Evolutionary conservation across 2,888 invertebrate species (phyloP), one percentile per base, ranked within the genome.

Genomic region (Silvanus unidentatus): DNA sequence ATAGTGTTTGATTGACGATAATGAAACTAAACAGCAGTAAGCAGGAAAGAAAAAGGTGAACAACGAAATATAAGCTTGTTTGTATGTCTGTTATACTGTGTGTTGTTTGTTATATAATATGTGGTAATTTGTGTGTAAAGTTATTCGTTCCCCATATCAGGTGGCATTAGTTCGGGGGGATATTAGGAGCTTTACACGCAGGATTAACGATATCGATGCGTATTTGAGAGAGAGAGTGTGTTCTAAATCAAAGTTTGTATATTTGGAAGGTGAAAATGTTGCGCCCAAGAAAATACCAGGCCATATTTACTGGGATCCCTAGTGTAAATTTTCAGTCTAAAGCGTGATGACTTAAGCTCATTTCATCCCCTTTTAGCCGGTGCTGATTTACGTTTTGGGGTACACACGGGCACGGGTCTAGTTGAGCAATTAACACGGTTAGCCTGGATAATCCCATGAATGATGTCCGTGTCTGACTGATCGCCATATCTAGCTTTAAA

Each of bases 341-440:
- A 22, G n/a, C 62, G 65, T 71, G 71, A 71, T 70, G 71, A 69
- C 69, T 71, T 71, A 70, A 71, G 68, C 71, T 53, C 62, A 56
- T 62, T 69, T 69, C 63, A 69, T 69, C 70, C 69, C 68, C 65
- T 66, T 70, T 69, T 69, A 70, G 69, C 68, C 64, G 63, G 66
- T 67, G 68, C 70, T 71, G 71, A 71, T 71, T 71, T 71, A 71
- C 70, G 70, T 68, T 64, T 22, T 60, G 58, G 64, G 65, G 64
- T 63, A 64, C 62, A 64, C 62, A 64, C 62, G 60, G 60, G 62
- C 60, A 59, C 64, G 63, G 67, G 66, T 65, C 68, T 69, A 66
- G 66, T 62, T 63, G 65, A 67, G 73, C 72, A 73, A 73, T 73
- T 73, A 73, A 73, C 73, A 72, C 71, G 71, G 71, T 72, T 72